These are phyloP conservation scores for Ostrea edulis DNA, from an alignment of 1,140 invertebrate species.

Conservation along the genomic window DNA sequence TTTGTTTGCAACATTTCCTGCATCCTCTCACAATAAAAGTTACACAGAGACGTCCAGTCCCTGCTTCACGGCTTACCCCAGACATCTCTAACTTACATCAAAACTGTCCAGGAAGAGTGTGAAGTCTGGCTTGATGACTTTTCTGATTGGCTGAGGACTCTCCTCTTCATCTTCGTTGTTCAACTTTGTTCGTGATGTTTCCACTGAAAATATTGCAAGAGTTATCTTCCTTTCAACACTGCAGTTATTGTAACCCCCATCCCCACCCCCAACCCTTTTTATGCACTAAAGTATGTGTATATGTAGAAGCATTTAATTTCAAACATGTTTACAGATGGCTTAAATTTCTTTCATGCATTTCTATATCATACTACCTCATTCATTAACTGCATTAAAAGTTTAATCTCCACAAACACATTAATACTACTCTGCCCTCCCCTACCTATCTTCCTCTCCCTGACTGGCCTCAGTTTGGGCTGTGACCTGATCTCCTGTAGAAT, in stretches of 20 bases:
- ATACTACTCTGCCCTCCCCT: neutral
- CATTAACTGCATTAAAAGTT: too few relatives aligned
- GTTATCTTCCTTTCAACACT: neutral
- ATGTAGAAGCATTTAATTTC: too few relatives aligned
- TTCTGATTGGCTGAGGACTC: conserved; percentile 76
- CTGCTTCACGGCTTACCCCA: neutral
- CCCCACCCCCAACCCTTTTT: too few relatives aligned
- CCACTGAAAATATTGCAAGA: conserved; percentile 71
- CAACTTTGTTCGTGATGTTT: conserved; percentile 74
- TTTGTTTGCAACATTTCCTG: too few relatives aligned
- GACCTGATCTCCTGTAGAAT: conserved; percentile 92
- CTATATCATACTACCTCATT: too few relatives aligned
- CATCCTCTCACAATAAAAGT: too few relatives aligned
- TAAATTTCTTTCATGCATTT: too few relatives aligned
- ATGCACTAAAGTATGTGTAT: too few relatives aligned
- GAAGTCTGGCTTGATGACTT: conserved; percentile 81
- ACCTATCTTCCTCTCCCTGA: conserved; percentile 63
- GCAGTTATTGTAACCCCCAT: too few relatives aligned
- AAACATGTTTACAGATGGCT: too few relatives aligned
- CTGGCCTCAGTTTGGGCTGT: conserved; percentile 69
- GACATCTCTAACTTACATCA: conserved; percentile 59
- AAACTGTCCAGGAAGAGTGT: conserved; percentile 63
- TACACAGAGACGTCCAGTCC: neutral
- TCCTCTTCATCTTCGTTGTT: conserved; percentile 71
- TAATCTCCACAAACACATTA: too few relatives aligned